Evolutionary conservation across 2,888 invertebrate species (phyloP), one percentile per base, ranked within the genome.

Genomic region (Chloroclystis v-ata): DNA sequence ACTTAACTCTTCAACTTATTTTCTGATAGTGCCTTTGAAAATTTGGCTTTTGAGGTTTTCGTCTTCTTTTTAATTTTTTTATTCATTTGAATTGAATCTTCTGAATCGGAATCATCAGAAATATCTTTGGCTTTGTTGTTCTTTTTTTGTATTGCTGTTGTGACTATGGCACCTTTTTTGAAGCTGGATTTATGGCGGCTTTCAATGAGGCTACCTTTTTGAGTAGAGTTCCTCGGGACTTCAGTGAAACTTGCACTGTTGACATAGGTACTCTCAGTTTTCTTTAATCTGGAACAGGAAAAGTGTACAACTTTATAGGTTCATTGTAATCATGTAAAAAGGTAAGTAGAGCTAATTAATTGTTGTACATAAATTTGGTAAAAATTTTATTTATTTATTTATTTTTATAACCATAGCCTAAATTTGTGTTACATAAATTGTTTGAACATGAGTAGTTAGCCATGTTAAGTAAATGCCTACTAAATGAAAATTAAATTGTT

Each of bases 101-200:
- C 88, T 4, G 87, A 74, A 62, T 82, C 90, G 9, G 75, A 82
- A 52, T 78, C 78, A 30, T 87, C 88, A 11, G 82, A 78, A 8
- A 75, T 62, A 20, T 72, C 58, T 49, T 53, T 71, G 28, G 63
- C 62, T 40, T 54, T 63, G 50, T 56, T 75, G 40, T 62, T 57
- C 61, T 85, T 89, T 53, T 80, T 85, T 64, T 89, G 89, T 24
- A 87, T 68, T 1, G 91, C 90, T 8, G 91, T 89, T 20, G 91
- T 89, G 0, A 92, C 90, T 52, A 90, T 79, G 12, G 90, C 90
- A 48, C 90, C 80, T 57, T 91, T 91, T 61, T 90, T 89, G 61
- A 92, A 92, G 52, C 89, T 89, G 47, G 72, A 73, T 56, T 83
- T 85, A 54, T 75, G 73, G 54, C 70, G 74, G 33, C 49, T 72